Percentiles rank a stretch among this genome's conserved stretches.
phyloP scores from a whole-genome alignment of 2,797 vertebrate genomes.

The Notamacropus eugenii region DNA sequence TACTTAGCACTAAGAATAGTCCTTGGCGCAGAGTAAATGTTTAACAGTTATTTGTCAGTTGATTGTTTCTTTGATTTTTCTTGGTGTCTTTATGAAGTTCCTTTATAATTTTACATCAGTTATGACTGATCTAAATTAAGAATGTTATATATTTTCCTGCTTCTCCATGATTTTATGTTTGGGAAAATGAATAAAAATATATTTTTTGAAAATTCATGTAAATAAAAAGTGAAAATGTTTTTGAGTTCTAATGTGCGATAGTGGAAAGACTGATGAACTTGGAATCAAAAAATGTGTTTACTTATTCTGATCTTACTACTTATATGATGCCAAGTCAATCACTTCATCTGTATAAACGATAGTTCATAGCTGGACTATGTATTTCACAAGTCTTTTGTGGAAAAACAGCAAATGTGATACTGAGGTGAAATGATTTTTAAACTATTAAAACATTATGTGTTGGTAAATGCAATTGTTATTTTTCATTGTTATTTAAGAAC shows the following conservation, averaged over 20 bases:
- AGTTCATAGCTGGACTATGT: not conserved
- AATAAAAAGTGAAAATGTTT: too few species aligned
- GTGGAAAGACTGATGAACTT: too few species aligned
- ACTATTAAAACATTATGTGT: not conserved
- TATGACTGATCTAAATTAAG: conserved; percentile 58
- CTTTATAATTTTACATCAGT: conserved; percentile 62
- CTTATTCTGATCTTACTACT: not conserved
- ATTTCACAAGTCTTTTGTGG: not conserved
- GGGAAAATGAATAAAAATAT: conserved; percentile 61
- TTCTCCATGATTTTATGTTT: conserved; percentile 64
- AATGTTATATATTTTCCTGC: conserved; percentile 70
- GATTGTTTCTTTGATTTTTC: conserved; percentile 40
- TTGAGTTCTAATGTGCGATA: too few species aligned
- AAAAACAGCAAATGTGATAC: not conserved
- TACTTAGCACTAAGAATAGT: too few species aligned
- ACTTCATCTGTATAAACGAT: not conserved
- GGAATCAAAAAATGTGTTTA: not conserved
- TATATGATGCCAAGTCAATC: not conserved
- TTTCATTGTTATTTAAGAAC: not conserved
- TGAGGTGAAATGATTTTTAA: not conserved
- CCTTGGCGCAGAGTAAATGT: too few species aligned
- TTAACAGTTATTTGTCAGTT: too few species aligned
- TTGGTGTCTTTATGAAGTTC: conserved; percentile 44
- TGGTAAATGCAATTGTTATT: not conserved
- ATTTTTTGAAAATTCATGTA: conserved; percentile 26